These are phyloP conservation scores for Anolis carolinensis DNA, from an alignment of 2,113 vertebrate genomes.

Conservation along the genomic window DNA sequence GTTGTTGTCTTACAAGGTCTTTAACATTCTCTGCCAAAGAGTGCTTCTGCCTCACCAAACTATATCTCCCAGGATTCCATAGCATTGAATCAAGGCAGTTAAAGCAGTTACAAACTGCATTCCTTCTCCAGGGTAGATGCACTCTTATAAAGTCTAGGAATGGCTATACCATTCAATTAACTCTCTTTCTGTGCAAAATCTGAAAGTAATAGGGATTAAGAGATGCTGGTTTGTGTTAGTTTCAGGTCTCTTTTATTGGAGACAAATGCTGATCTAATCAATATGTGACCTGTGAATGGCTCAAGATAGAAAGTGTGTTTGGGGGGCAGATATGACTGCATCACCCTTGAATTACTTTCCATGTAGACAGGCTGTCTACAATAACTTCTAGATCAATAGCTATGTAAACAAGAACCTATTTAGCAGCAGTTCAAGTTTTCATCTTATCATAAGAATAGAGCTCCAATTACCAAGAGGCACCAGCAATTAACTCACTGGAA, in stretches of 20 bases:
- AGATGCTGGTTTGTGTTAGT: neutral
- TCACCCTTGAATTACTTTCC: neutral
- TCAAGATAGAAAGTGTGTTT: neutral
- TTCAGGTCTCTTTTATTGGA: neutral
- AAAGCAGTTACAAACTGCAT: no score
- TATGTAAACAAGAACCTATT: conserved; percentile 20
- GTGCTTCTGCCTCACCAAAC: no score
- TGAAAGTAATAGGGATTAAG: neutral
- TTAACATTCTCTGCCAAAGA: no score
- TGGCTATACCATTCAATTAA: neutral
- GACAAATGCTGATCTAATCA: neutral
- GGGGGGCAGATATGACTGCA: neutral
- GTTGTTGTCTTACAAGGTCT: no score
- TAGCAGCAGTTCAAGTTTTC: conserved; percentile 24
- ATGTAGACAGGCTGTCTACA: neutral
- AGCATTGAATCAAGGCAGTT: no score
- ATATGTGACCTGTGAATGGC: neutral
- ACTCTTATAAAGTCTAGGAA: neutral
- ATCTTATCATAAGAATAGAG: conserved; percentile 7
- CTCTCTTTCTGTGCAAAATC: neutral
- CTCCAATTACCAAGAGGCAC: neutral
- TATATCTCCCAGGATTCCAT: no score
- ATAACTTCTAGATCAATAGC: conserved; percentile 3
- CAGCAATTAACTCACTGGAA: neutral
- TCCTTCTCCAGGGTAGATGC: no score